Evolutionary conservation across 2,113 vertebrate genomes (phyloP), one percentile per base, ranked within the genome.

Genomic region (Lates calcarifer): DNA sequence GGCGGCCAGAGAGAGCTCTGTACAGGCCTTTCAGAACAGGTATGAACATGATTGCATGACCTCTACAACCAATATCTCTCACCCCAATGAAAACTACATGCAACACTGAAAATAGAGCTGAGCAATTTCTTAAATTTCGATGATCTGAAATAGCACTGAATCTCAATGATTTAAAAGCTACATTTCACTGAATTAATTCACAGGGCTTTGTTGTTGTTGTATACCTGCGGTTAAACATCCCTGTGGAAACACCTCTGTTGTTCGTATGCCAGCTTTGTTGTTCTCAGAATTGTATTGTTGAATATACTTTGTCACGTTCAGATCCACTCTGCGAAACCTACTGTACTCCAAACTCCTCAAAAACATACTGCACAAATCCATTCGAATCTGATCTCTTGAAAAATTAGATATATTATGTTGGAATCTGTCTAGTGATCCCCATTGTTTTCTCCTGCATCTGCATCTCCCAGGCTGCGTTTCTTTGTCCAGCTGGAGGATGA

Each of bases 401-500:
- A 81, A 87, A 55, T 60, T 22, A 60, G 65, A 74, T 74, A 37
- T 78, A 56, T 70, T 73, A 62, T 78, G 57, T 72, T 77, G 67
- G 66, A 77, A 77, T 65, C 51, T 47, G 57, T 56, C n/a, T 66
- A 28, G 45, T 92, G 86, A 87, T 90, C 85, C 84, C 49, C 56
- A 88, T 91, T 90, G 89, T 93, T 84, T 78, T 86, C 31, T 17
- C 60, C 60, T 85, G 71, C 77, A 75, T 90, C 3, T 93, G 83
- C 92, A 87, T 86, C 83, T 93, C 82, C 24, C 89, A 99, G 98
- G 84, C 91, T 98, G 82, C 96, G 96, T 84, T 90, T 95, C 84
- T 97, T 98, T 79, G 96, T 96, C 90, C 97, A 99, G 80, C 88
- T 99, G 85, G 97, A 98, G 88, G 97, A 99, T 81, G 97, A 99